A percentile compares a stretch with the other conserved stretches of the same genome.
These are phyloP conservation scores for Lasioglossum lativentre DNA, from an alignment of 2,888 invertebrate species.

Conservation along the genomic window DNA sequence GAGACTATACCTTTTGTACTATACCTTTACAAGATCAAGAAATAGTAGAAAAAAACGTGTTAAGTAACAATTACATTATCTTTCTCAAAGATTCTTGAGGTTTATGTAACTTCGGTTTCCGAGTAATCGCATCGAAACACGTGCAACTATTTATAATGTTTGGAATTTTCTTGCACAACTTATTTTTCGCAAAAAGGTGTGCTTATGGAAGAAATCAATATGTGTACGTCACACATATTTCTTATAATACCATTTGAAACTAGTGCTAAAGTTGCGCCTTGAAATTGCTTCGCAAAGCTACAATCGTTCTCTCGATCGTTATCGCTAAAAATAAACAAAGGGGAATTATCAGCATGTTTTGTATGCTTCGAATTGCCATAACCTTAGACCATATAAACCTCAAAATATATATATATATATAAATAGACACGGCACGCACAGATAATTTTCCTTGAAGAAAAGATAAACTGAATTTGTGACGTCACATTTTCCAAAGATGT, in stretches of 20 bases:
- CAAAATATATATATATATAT: too few relatives aligned
- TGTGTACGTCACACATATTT: slow-evolving; percentile 19
- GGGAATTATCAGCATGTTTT: background rate
- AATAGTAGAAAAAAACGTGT: background rate
- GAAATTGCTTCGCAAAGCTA: slow-evolving; percentile 7
- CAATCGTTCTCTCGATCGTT: background rate
- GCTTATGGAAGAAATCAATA: slow-evolving; percentile 45
- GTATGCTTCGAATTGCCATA: too few relatives aligned
- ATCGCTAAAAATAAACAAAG: slow-evolving; percentile 2
- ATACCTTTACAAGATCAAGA: slow-evolving; percentile 19
- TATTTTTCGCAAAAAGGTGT: slow-evolving; percentile 14
- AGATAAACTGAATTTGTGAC: too few relatives aligned
- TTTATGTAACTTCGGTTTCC: background rate
- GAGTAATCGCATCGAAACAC: background rate
- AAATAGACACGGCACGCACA: too few relatives aligned
- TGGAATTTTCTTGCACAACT: background rate
- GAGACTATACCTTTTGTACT: too few relatives aligned
- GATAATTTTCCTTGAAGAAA: too few relatives aligned
- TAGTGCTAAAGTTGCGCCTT: slow-evolving; percentile 13
- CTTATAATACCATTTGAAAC: slow-evolving; percentile 7
- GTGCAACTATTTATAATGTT: background rate
- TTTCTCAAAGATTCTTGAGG: background rate
- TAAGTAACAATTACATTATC: slow-evolving; percentile 15
- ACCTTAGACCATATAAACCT: too few relatives aligned
- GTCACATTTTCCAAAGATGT: too few relatives aligned